Evolutionary conservation across 1,140 invertebrate genomes (phyloP).

Genomic region (Aphaenogaster rudis): DNA sequence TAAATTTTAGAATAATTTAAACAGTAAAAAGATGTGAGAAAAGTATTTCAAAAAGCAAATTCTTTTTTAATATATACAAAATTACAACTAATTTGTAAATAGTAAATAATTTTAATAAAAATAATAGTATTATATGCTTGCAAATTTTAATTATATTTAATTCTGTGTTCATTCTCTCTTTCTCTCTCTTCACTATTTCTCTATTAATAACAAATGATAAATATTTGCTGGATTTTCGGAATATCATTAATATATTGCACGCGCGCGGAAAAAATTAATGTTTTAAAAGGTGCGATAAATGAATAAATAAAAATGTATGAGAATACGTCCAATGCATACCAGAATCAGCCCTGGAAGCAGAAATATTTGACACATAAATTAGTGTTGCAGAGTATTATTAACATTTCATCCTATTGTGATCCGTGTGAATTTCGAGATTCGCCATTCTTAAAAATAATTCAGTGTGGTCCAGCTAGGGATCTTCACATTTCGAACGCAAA

Average conservation of each 20-base stretch:
- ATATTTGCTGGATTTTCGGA: not conserved
- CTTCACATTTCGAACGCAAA: constrained; percentile 51
- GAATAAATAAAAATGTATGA: constrained; percentile 49
- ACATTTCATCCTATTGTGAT: constrained; percentile 53
- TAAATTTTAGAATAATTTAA: constrained; percentile 7
- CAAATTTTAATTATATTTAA: not conserved
- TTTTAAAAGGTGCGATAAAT: constrained; percentile 11
- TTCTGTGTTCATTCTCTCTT: not conserved
- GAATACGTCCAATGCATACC: constrained; percentile 77
- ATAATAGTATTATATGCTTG: constrained; percentile 1
- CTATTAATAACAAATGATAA: not conserved
- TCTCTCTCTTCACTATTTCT: not conserved
- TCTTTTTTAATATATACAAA: constrained; percentile 1
- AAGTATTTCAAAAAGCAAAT: not conserved
- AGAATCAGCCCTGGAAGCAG: constrained; percentile 82
- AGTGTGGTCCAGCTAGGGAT: constrained; percentile 23
- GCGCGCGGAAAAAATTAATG: not conserved
- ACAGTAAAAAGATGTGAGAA: not conserved
- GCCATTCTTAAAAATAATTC: constrained; percentile 55
- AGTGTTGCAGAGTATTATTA: constrained; percentile 67
- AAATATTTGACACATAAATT: constrained; percentile 80
- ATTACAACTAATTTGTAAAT: not conserved
- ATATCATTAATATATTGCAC: not conserved
- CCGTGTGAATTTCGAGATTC: constrained; percentile 31
- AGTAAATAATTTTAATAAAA: not conserved